Evolutionary conservation across 2,113 vertebrate species (phyloP).

Genomic region (Neolamprologus devosi): DNA sequence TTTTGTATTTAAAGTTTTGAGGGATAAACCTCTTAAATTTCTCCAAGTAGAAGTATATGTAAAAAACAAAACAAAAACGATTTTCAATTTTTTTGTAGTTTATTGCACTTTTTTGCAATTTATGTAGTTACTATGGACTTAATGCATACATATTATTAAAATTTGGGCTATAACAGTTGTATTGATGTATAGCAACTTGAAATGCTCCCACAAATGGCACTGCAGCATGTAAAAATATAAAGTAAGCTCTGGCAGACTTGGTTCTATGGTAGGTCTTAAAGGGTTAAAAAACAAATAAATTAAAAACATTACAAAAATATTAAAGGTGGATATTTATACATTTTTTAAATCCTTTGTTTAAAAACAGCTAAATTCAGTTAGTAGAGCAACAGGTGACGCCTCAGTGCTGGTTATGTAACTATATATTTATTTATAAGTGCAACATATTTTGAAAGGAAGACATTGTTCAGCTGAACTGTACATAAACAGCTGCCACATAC

Average conservation of each 20-base stretch:
- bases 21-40: too few relatives aligned
- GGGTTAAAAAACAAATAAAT: not conserved
- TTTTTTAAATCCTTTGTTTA: not conserved
- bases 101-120: too few relatives aligned
- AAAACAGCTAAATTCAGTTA: not conserved
- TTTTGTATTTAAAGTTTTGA: too few relatives aligned
- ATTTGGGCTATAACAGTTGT: too few relatives aligned
- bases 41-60: too few relatives aligned
- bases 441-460: conserved; percentile 9
- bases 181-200: too few relatives aligned
- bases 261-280: not conserved
- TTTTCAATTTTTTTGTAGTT: too few relatives aligned
- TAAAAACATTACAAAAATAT: not conserved
- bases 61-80: too few relatives aligned
- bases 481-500: not conserved
- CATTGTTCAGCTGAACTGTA: not conserved
- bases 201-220: too few relatives aligned
- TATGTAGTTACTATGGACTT: too few relatives aligned
- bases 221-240: not conserved
- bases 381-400: not conserved
- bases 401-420: not conserved
- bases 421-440: conserved; percentile 2
- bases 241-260: not conserved
- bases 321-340: not conserved
- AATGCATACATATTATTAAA: too few relatives aligned